Conservation (phyloP, 2,888 invertebrate species). For the Stenolophus ochropezus region DNA sequence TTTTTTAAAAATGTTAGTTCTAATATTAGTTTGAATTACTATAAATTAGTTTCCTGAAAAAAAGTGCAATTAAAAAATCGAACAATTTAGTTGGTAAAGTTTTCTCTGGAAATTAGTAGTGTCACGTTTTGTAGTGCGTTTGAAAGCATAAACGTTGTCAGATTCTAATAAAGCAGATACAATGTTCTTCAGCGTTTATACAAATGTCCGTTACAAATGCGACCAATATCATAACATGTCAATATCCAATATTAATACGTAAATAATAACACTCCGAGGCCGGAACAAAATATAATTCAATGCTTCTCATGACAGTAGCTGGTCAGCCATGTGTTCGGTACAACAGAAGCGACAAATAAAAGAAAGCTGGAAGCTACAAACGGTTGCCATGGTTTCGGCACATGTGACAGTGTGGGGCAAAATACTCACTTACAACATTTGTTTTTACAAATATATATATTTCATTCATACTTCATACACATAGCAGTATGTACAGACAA, state of each 20-base stretch:
- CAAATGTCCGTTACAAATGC: constrained; percentile 36
- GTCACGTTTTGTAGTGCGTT: constrained; percentile 8
- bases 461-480: constrained; percentile 41
- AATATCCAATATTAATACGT: constrained; percentile 42
- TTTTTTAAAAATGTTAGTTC: no score
- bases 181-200: constrained; percentile 21
- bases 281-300: constrained; percentile 23
- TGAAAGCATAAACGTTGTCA: constrained; percentile 20
- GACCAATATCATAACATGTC: constrained; percentile 28
- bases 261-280: constrained; percentile 26
- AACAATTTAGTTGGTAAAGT: background rate
- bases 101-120: no score
- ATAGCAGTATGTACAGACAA: constrained; percentile 33
- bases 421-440: constrained; percentile 11
- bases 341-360: constrained; percentile 11
- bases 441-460: constrained; percentile 32
- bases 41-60: background rate
- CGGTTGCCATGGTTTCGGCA: constrained; percentile 22
- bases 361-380: constrained; percentile 28
- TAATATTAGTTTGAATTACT: no score
- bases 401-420: constrained; percentile 13
- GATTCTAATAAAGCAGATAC: constrained; percentile 10
- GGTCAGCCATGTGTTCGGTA: constrained; percentile 21
- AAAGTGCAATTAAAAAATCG: background rate
- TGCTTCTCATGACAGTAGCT: constrained; percentile 27